Conservation (phyloP, 2,113 vertebrate species). For the Pelodiscus sinensis region DNA sequence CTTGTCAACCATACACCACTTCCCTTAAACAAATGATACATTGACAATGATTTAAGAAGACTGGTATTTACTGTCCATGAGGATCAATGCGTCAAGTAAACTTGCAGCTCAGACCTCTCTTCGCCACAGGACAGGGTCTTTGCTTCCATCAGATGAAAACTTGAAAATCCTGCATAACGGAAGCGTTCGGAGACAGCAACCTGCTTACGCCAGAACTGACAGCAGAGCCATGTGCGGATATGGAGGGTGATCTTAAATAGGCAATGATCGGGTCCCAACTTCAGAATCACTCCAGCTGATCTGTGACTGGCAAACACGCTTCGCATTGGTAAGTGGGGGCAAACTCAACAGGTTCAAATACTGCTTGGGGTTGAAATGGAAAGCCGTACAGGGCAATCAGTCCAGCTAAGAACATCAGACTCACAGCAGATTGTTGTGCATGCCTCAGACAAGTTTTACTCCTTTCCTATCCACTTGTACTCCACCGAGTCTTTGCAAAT, state of each 20-base stretch:
- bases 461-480: constrained; percentile 4
- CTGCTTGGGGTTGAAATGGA: constrained; percentile 36
- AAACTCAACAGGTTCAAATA: constrained; percentile 52
- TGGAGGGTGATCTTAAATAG: constrained; percentile 58
- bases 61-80: background rate
- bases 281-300: constrained; percentile 62
- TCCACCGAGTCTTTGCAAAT: constrained; percentile 27
- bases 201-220: background rate
- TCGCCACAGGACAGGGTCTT: background rate
- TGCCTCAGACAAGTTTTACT: constrained; percentile 32
- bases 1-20: background rate
- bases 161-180: background rate
- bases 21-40: background rate
- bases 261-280: constrained; percentile 61
- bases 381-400: constrained; percentile 40
- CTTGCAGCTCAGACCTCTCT: background rate
- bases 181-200: background rate
- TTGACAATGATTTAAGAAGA: background rate
- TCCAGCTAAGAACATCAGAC: constrained; percentile 39
- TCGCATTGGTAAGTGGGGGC: constrained; percentile 37
- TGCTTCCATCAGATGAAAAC: background rate
- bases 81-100: fast-evolving
- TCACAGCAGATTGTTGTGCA: constrained; percentile 35
- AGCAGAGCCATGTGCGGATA: background rate
- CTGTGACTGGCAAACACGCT: constrained; percentile 41